phyloP scores from a whole-genome alignment of 53 echinoderm and acorn worm species.

The Crossaster papposus region DNA sequence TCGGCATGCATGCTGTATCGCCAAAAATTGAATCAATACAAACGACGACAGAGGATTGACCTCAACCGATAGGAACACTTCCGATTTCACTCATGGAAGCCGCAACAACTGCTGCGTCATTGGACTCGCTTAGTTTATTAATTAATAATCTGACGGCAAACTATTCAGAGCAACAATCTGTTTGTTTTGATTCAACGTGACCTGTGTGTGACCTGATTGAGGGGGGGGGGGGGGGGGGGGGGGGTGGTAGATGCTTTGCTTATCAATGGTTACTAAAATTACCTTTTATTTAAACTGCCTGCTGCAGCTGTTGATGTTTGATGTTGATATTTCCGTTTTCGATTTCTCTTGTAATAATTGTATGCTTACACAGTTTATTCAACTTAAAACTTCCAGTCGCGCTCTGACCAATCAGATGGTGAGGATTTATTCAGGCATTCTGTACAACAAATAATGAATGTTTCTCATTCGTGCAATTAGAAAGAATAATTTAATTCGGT shows the following conservation, averaged over 20 bases:
- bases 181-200: neutral
- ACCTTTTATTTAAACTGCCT: neutral
- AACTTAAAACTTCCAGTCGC: no score
- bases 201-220: neutral
- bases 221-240: no score
- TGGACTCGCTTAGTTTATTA: neutral
- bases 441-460: no score
- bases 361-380: no score
- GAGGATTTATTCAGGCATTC: no score
- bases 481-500: no score
- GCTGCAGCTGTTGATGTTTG: neutral
- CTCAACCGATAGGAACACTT: neutral
- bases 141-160: neutral
- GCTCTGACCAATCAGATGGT: no score
- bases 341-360: neutral
- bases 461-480: no score
- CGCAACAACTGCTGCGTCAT: neutral
- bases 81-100: neutral
- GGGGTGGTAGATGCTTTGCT: neutral
- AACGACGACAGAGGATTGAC: neutral
- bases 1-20: neutral
- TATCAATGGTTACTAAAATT: neutral
- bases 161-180: neutral
- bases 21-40: neutral
- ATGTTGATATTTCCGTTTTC: neutral